These are phyloP conservation scores for Apamea monoglypha DNA, from an alignment of 2,888 invertebrate species.

Conservation along the genomic window DNA sequence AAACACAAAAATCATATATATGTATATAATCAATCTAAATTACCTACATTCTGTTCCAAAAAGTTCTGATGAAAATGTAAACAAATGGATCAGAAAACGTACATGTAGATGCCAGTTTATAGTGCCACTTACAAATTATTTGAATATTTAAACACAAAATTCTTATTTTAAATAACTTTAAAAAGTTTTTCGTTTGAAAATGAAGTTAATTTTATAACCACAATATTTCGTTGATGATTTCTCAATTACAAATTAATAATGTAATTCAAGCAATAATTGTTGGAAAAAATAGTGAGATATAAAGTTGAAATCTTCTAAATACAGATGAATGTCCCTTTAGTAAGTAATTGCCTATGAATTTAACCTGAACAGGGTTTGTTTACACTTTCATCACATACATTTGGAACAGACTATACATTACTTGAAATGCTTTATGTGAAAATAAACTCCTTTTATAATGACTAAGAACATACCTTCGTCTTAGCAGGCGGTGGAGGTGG, in stretches of 20 bases:
- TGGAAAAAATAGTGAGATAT: neutral
- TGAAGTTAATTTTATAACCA: neutral
- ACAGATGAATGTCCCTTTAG: neutral
- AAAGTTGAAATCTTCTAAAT: neutral
- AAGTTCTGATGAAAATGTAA: neutral
- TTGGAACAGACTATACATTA: neutral
- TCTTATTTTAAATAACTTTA: neutral
- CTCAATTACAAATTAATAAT: neutral
- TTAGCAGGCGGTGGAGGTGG: slow-evolving; percentile 64
- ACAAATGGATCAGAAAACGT: neutral
- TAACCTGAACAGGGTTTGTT: neutral
- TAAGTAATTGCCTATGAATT: neutral
- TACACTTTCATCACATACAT: neutral
- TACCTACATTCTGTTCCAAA: neutral
- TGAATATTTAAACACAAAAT: neutral
- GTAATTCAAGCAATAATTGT: neutral
- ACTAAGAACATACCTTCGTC: slow-evolving; percentile 69
- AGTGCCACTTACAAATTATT: neutral
- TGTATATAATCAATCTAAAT: neutral
- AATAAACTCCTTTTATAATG: neutral
- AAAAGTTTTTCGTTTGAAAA: neutral
- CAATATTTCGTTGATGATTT: neutral
- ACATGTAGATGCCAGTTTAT: neutral
- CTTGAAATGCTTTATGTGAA: too few species aligned
- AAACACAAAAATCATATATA: neutral